phyloP scores from a whole-genome alignment of 2,888 invertebrate genomes.

The Philaethria dido region DNA sequence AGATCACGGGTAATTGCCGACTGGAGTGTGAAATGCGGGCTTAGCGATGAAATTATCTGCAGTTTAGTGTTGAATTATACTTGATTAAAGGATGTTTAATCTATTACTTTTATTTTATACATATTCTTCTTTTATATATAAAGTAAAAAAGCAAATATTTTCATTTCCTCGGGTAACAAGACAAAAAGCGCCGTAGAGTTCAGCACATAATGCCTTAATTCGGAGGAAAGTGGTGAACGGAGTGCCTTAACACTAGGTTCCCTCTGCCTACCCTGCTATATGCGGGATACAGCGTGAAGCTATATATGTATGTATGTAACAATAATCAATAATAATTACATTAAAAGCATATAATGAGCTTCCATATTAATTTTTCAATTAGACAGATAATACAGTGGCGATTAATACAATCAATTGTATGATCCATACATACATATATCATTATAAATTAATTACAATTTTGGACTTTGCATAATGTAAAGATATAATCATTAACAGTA shows the following conservation, averaged over 20 bases:
- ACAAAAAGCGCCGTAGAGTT: too few relatives aligned
- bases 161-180: too few relatives aligned
- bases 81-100: constrained; percentile 58
- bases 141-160: too few relatives aligned
- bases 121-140: neutral
- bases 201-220: too few relatives aligned
- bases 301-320: too few relatives aligned
- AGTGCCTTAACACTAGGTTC: too few relatives aligned
- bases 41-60: constrained; percentile 80
- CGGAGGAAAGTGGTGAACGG: too few relatives aligned
- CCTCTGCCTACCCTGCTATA: too few relatives aligned
- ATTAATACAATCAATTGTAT: constrained; percentile 15
- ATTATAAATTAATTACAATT: constrained; percentile 32
- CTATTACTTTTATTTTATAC: constrained; percentile 19
- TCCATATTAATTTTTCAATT: constrained; percentile 1
- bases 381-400: neutral
- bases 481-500: constrained; percentile 43
- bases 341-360: too few relatives aligned
- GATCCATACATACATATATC: constrained; percentile 12
- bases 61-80: constrained; percentile 70
- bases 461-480: constrained; percentile 40
- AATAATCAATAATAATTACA: neutral
- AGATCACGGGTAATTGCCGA: constrained; percentile 78
- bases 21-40: constrained; percentile 80
- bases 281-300: too few relatives aligned